Evolutionary conservation across 1,140 invertebrate species (phyloP).

Genomic region (Hormaphis cornu): DNA sequence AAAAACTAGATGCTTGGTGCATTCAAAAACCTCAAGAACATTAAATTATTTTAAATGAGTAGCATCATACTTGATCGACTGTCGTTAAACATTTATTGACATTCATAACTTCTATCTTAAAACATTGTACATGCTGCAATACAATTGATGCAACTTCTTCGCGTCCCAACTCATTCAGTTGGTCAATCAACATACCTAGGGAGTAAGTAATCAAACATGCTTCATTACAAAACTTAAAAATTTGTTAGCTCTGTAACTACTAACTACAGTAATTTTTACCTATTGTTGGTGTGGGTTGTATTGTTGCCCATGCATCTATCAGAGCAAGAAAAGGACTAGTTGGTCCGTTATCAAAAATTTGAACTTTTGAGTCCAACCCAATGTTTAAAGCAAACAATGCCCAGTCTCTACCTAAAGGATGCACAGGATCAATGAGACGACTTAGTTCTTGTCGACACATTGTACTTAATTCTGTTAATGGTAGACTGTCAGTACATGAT

Average conservation of each 20-base stretch:
- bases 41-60: neutral
- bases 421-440: conserved; percentile 62
- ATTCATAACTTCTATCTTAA: conserved; percentile 32
- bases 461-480: conserved; percentile 42
- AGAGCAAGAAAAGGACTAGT: conserved; percentile 35
- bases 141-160: conserved; percentile 35
- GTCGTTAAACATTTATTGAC: neutral
- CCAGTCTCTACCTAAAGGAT: conserved; percentile 72
- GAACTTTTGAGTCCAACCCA: conserved; percentile 43
- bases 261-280: neutral
- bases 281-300: conserved; percentile 16
- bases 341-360: conserved; percentile 33
- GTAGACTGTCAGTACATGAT: conserved; percentile 10
- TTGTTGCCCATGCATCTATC: conserved; percentile 33
- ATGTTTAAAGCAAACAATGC: conserved; percentile 67
- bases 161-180: conserved; percentile 35
- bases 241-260: too few species aligned
- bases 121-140: conserved; percentile 35
- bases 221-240: neutral
- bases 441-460: conserved; percentile 49
- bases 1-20: neutral
- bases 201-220: neutral
- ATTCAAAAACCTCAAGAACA: neutral
- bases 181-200: conserved; percentile 36
- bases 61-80: neutral